A percentile compares a stretch with the other conserved stretches of the same genome.
phyloP scores from a whole-genome alignment of 2,888 invertebrate species.

The Chaetogeoica ovagalla region DNA sequence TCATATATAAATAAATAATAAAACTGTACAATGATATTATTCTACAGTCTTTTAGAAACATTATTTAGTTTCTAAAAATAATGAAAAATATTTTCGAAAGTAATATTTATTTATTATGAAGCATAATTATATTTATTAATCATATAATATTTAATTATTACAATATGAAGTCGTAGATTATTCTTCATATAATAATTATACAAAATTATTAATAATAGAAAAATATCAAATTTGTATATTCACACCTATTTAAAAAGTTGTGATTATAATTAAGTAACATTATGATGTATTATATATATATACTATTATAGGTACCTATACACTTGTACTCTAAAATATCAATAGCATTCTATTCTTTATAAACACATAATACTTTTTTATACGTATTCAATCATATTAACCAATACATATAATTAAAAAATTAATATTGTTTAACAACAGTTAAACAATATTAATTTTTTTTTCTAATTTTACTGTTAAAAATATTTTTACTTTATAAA shows the following conservation, averaged over 20 bases:
- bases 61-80: conserved; percentile 7
- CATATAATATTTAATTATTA: neutral
- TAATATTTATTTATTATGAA: neutral
- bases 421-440: no score
- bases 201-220: neutral
- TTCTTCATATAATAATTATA: neutral
- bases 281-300: neutral
- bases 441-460: neutral
- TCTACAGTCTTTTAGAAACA: neutral
- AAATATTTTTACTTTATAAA: conserved; percentile 31
- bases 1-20: conserved; percentile 7
- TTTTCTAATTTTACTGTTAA: neutral
- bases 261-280: neutral
- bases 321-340: neutral
- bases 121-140: neutral
- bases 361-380: neutral
- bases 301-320: no score
- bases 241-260: neutral
- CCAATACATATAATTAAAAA: neutral
- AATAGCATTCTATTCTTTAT: neutral
- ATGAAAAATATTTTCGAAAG: neutral
- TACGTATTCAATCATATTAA: neutral
- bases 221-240: neutral
- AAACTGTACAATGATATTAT: neutral
- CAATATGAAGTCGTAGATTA: neutral